Conservation (phyloP, 2,888 invertebrate species). For the Notocelia uddmanniana region DNA sequence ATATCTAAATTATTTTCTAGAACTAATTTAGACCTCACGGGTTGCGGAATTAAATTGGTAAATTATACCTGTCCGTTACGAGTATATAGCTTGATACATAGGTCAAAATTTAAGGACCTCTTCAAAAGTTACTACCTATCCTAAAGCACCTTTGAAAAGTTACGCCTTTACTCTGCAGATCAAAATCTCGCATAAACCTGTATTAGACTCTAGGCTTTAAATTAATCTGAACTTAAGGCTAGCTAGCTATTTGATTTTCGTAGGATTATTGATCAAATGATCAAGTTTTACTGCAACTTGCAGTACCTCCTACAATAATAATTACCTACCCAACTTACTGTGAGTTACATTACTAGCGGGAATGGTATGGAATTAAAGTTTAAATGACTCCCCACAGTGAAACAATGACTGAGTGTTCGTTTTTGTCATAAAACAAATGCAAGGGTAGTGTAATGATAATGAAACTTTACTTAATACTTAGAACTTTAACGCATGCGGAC, state of each 20-base stretch:
- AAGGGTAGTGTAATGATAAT: constrained; percentile 4
- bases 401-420: background rate
- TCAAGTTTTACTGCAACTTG: background rate
- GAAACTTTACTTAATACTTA: background rate
- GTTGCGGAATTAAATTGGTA: too few relatives aligned
- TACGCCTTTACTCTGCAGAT: too few relatives aligned
- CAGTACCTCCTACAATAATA: background rate
- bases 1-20: background rate
- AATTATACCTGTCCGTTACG: too few relatives aligned
- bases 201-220: too few relatives aligned
- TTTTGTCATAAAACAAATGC: background rate
- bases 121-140: too few relatives aligned
- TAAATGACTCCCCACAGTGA: constrained; percentile 3
- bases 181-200: too few relatives aligned
- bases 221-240: background rate
- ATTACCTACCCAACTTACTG: background rate
- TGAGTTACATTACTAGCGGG: constrained; percentile 2
- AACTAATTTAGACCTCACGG: too few relatives aligned
- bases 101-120: too few relatives aligned
- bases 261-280: background rate
- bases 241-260: background rate
- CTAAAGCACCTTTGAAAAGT: too few relatives aligned
- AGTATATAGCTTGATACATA: too few relatives aligned
- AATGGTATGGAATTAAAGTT: constrained; percentile 1
- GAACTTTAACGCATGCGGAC: background rate